Base-by-base conservation (phyloP, 1,140 invertebrate species). In the Scylla paramamosain region DNA sequence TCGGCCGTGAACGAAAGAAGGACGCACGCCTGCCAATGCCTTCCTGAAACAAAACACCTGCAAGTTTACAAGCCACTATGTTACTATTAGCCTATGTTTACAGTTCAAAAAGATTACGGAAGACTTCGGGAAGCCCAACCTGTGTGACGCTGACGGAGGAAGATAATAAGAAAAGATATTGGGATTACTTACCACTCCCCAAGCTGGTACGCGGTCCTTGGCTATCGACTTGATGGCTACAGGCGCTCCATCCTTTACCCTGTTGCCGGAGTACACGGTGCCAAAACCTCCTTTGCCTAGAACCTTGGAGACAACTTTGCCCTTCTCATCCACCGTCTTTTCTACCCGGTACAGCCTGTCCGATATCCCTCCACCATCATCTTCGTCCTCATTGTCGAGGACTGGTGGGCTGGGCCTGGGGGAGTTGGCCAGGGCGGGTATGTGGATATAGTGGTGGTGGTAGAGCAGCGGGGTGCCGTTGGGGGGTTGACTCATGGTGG, bases 141-240 rank as follows among this genome's bases (percentile, higher is more conserved):
- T 59, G 52, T 59, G 52, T 59, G 10, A 59, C 16, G 14, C 32
- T 32, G 31, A n/a, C 90, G 28, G 12, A 46, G 14, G 39, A 28
- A 28, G 8, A 91, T 32, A 20, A 32, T 25, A 45, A 32, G 10
- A 59, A 25, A 4, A 20, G 52, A 31, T 28, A 16, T 46, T 2
- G 39, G n/a, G 46, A 31, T 48, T 16, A 96, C 97, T 97, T 96
- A 97, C 97, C 97, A 97, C 96, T 90, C 97, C 97, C 98, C 98
- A 98, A 87, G 97, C 97, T 82, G 97, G 97, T 12, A 98, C 97
- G 97, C 98, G 97, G 91, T 97, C 96, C 96, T 97, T 98, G 52
- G 96, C 96, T 31, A 98, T 97, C 95, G 97, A 97, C 96, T 98
- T 98, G 93, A 98, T 97, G 25, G 98, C 98, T 91, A 98, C 97